Percentiles rank a stretch among this genome's conserved stretches.
These are phyloP conservation scores for Leptodactylus fuscus DNA, from an alignment of 2,113 vertebrate genomes.

Conservation along the genomic window DNA sequence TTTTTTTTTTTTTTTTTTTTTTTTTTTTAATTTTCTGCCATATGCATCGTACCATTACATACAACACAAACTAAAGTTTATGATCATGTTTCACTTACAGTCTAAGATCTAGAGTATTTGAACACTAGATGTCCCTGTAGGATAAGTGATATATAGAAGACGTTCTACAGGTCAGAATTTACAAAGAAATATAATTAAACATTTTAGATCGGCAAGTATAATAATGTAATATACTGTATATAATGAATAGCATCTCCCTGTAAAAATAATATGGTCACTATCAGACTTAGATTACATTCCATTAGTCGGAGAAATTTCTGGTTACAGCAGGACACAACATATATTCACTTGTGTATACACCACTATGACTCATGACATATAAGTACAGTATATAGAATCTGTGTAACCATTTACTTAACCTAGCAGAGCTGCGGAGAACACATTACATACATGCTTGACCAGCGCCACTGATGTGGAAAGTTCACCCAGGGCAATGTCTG, in stretches of 20 bases:
- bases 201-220: background rate
- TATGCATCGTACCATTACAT: too few species aligned
- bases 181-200: background rate
- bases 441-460: background rate
- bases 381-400: background rate
- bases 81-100: background rate
- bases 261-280: background rate
- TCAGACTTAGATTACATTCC: background rate
- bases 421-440: background rate
- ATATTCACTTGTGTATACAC: background rate
- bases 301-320: background rate
- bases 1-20: too few species aligned
- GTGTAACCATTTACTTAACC: background rate
- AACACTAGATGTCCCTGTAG: slow-evolving; percentile 59
- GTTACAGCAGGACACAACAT: background rate
- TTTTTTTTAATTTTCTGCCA: too few species aligned
- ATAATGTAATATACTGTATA: too few species aligned
- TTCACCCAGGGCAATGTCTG: background rate
- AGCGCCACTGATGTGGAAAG: background rate
- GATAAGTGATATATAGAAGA: slow-evolving; percentile 29
- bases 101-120: background rate
- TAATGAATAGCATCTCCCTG: background rate
- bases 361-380: background rate
- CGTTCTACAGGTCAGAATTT: background rate
- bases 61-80: too few species aligned